These are phyloP conservation scores for Liopterus haemorrhoidalis DNA, from an alignment of 2,888 invertebrate genomes.

Conservation along the genomic window DNA sequence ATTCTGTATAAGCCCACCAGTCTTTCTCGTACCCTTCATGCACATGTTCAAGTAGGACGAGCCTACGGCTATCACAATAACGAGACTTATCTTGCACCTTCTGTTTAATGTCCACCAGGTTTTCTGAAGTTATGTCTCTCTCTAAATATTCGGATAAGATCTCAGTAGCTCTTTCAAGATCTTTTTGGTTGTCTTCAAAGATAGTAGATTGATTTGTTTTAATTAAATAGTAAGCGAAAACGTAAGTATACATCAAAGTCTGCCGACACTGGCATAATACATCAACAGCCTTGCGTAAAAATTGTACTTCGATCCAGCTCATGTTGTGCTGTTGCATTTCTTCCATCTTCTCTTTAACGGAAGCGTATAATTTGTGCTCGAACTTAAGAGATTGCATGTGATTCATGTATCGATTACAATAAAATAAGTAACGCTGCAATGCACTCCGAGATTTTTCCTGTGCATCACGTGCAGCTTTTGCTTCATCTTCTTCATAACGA, in stretches of 20 bases:
- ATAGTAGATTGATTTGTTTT: slow-evolving; percentile 99
- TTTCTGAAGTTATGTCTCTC: slow-evolving; percentile 94
- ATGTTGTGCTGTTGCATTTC: slow-evolving; percentile 99
- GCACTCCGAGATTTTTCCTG: slow-evolving; percentile 95
- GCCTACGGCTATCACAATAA: slow-evolving; percentile 96
- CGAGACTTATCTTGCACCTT: slow-evolving; percentile 98
- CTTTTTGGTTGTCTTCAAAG: slow-evolving; percentile 98
- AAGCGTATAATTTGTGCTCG: slow-evolving; percentile 94
- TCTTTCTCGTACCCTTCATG: slow-evolving; percentile 99
- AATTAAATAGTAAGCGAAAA: slow-evolving; percentile 96
- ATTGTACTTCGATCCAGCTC: slow-evolving; percentile 99
- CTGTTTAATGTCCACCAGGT: slow-evolving; percentile 95
- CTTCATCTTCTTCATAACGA: slow-evolving; percentile 92
- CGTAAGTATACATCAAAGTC: slow-evolving; percentile 99
- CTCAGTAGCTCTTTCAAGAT: slow-evolving; percentile 98
- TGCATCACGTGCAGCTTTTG: slow-evolving; percentile 92
- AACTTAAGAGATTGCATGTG: slow-evolving; percentile 99
- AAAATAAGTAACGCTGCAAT: slow-evolving; percentile 62
- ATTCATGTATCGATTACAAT: slow-evolving; percentile 85
- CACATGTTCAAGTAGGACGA: slow-evolving; percentile 93
- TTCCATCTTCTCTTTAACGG: slow-evolving; percentile 97
- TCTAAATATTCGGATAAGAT: slow-evolving; percentile 96
- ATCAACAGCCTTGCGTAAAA: slow-evolving; percentile 95
- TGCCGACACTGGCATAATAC: slow-evolving; percentile 95
- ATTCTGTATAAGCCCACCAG: slow-evolving; percentile 94